phyloP scores from a whole-genome alignment of 2,113 vertebrate species.

The Muntiacus reevesi region DNA sequence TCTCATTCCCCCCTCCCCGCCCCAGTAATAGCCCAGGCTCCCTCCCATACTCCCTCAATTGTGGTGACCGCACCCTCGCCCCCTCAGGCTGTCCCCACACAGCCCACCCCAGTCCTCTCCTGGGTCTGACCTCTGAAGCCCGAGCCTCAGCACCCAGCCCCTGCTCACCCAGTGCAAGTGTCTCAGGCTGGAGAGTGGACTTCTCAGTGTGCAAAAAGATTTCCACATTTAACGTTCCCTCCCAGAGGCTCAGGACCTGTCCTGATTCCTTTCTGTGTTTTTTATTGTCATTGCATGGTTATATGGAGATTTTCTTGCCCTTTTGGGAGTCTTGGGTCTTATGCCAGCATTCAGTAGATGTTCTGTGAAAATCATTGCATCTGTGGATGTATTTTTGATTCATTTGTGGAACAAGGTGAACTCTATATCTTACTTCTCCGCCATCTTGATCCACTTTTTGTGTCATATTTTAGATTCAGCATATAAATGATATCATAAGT shows the following conservation, averaged over 20 bases:
- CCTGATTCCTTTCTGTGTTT: neutral
- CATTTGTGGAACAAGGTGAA: neutral
- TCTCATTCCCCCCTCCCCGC: neutral
- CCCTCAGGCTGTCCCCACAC: neutral
- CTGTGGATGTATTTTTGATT: neutral
- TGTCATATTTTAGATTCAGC: neutral
- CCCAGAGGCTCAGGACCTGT: neutral
- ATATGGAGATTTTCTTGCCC: neutral
- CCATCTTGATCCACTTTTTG: neutral
- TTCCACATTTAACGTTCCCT: fast-evolving
- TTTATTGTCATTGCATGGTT: neutral
- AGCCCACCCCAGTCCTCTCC: neutral
- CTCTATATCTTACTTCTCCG: neutral
- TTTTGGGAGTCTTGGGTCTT: neutral
- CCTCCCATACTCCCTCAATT: neutral
- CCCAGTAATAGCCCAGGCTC: neutral
- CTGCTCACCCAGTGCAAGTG: neutral
- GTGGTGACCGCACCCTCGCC: neutral
- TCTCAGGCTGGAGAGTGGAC: neutral
- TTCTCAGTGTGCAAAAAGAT: fast-evolving
- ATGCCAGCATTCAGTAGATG: neutral
- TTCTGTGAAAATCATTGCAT: neutral
- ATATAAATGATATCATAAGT: neutral
- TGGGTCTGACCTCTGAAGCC: neutral
- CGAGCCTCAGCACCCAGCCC: neutral